Evolutionary conservation across 2,113 vertebrate genomes (phyloP).

Genomic region (Clarias batrachus): DNA sequence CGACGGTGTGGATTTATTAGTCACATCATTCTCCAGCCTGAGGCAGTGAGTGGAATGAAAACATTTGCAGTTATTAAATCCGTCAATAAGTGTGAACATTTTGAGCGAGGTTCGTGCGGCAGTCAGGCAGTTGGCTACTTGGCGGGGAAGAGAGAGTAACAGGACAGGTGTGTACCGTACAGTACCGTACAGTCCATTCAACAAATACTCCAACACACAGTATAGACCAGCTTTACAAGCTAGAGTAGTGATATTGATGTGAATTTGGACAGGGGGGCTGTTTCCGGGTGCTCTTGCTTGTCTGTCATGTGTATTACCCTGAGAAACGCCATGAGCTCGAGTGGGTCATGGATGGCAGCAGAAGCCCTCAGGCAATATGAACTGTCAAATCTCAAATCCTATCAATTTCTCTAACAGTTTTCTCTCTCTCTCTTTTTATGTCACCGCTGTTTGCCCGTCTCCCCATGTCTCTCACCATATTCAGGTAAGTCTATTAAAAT

Average conservation of each 20-base stretch:
- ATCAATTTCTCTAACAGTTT: conserved; percentile 10
- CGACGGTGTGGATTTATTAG: conserved; percentile 23
- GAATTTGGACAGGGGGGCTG: neutral
- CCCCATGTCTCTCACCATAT: neutral
- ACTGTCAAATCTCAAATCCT: neutral
- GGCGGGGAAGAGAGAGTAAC: neutral
- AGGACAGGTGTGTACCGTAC: neutral
- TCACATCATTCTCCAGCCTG: conserved; percentile 2
- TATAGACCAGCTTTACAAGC: neutral
- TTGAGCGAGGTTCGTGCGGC: neutral
- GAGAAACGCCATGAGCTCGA: neutral
- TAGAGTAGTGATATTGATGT: neutral
- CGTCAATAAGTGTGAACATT: conserved; percentile 23
- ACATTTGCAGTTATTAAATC: conserved; percentile 32
- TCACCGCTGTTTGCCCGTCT: neutral
- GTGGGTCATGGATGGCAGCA: neutral
- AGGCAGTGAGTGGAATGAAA: conserved; percentile 27
- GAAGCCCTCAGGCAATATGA: neutral
- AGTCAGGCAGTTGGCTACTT: conserved; percentile 6
- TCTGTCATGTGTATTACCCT: neutral
- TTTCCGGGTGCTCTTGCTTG: neutral
- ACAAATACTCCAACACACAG: neutral
- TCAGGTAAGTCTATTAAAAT: conserved; percentile 41
- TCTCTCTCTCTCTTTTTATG: neutral
- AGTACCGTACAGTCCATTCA: neutral